Conservation (phyloP, 1,140 invertebrate species). For the Mamestra configurata region DNA sequence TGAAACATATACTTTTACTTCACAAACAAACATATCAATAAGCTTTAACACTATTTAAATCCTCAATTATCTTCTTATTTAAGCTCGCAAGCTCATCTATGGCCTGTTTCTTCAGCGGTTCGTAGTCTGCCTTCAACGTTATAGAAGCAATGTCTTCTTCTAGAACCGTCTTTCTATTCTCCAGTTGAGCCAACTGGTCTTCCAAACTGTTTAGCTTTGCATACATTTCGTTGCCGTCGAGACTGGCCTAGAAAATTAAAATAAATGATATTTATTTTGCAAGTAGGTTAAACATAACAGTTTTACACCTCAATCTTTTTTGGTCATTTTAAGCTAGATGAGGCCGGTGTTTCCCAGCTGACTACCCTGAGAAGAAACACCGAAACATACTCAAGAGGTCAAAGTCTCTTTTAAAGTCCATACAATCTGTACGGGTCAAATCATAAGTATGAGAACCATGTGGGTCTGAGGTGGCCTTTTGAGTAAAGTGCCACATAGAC, state of each 20-base stretch:
- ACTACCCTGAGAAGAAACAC: no score
- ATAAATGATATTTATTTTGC: constrained; percentile 7
- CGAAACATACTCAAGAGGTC: no score
- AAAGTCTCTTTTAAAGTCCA: no score
- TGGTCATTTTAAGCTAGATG: no score
- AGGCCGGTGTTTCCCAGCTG: no score
- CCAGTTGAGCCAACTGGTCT: constrained; percentile 90
- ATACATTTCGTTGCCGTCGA: constrained; percentile 92
- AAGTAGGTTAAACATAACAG: no score
- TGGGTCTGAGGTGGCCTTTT: no score
- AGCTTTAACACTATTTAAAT: constrained; percentile 67
- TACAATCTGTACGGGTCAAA: no score
- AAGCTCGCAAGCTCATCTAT: constrained; percentile 66
- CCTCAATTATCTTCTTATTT: constrained; percentile 72
- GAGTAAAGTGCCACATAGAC: no score
- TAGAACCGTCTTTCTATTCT: constrained; percentile 90
- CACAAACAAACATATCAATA: constrained; percentile 58
- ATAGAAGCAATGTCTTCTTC: constrained; percentile 90
- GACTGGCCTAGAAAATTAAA: constrained; percentile 85
- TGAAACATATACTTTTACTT: not conserved
- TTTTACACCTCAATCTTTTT: no score
- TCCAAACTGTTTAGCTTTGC: constrained; percentile 90
- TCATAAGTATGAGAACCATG: no score
- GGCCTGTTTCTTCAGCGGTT: constrained; percentile 87
- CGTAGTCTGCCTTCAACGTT: constrained; percentile 90